These are phyloP conservation scores for Limnothrissa miodon DNA, from an alignment of 2,113 vertebrate genomes.

Conservation along the genomic window DNA sequence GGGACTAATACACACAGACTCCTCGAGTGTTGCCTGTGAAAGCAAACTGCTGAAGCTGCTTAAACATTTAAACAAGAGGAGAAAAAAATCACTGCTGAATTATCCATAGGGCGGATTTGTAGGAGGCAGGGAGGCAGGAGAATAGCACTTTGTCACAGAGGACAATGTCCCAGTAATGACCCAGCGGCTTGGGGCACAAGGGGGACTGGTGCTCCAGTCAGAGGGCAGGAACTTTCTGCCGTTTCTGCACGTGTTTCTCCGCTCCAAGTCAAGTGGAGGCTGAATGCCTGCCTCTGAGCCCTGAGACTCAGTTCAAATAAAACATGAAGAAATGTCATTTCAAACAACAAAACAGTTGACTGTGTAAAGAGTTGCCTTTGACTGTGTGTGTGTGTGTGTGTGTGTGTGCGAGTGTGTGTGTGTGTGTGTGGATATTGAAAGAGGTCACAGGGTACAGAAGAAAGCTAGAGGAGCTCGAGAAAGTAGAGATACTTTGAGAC, in stretches of 20 bases:
- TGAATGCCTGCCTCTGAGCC: neutral
- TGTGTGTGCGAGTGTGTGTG: neutral
- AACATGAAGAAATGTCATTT: neutral
- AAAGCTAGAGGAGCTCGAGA: neutral
- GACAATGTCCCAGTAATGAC: neutral
- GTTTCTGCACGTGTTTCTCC: neutral
- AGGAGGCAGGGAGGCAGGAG: neutral
- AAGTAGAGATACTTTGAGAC: neutral
- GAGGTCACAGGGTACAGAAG: neutral
- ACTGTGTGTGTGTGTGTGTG: neutral
- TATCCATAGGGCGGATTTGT: neutral
- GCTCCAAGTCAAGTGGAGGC: neutral
- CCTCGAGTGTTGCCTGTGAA: neutral
- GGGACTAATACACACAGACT: neutral
- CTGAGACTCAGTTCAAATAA: neutral
- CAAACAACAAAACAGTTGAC: neutral
- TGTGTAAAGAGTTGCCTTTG: neutral
- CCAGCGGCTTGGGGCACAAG: neutral
- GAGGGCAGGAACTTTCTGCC: neutral
- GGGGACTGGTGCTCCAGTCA: neutral
- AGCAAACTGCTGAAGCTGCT: constrained; percentile 7
- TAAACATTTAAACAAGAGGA: constrained; percentile 1
- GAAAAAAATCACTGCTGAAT: neutral
- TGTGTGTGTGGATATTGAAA: neutral
- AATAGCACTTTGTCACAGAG: neutral